Conservation (phyloP, 2,797 vertebrate species). For the Myoxocephalus aenaeus region DNA sequence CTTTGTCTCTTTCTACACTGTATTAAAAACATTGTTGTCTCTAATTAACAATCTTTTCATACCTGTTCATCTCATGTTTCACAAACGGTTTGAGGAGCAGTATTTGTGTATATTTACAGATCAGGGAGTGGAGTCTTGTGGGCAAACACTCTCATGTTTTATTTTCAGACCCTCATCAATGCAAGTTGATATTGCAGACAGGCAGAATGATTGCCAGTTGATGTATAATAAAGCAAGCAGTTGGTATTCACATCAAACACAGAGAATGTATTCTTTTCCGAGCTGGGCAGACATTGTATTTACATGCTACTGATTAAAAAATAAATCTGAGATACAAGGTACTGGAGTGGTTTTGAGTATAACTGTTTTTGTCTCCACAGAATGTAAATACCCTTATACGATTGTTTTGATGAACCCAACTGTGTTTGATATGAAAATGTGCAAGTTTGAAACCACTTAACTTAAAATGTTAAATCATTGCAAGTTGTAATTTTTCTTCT, state of each 20-base stretch:
- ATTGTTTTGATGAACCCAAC: slow-evolving; percentile 74
- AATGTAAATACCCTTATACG: slow-evolving; percentile 85
- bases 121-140: slow-evolving; percentile 54
- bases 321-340: slow-evolving; percentile 47
- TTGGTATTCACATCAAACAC: slow-evolving; percentile 74
- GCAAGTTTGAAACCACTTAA: slow-evolving; percentile 69
- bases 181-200: slow-evolving; percentile 64
- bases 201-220: slow-evolving; percentile 54
- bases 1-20: slow-evolving; percentile 82
- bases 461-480: slow-evolving; percentile 70
- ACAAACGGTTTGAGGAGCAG: slow-evolving; percentile 72
- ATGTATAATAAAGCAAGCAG: slow-evolving; percentile 72
- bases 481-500: slow-evolving; percentile 73
- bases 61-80: slow-evolving; percentile 80
- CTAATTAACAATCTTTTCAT: slow-evolving; percentile 79
- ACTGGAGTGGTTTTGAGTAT: slow-evolving; percentile 39
- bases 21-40: slow-evolving; percentile 84
- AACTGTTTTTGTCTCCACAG: slow-evolving; percentile 61
- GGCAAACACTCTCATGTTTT: slow-evolving; percentile 57
- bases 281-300: slow-evolving; percentile 69
- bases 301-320: slow-evolving; percentile 62
- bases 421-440: slow-evolving; percentile 76
- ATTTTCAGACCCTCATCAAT: slow-evolving; percentile 67
- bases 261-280: slow-evolving; percentile 83
- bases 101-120: slow-evolving; percentile 73